phyloP scores from a whole-genome alignment of 2,888 invertebrate genomes.

The Agrotis exclamationis region DNA sequence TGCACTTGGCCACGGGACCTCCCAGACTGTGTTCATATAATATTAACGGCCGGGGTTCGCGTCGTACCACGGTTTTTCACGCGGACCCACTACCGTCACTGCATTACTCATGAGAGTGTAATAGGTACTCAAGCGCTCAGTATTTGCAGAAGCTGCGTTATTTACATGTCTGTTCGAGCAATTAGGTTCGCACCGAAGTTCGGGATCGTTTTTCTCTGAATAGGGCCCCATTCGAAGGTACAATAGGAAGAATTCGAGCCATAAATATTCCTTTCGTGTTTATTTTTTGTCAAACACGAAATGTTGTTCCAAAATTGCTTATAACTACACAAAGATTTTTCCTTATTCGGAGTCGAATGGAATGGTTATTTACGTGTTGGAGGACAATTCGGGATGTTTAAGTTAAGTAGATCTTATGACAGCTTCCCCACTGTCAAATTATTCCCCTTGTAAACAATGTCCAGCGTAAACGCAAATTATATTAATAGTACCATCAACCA shows the following conservation, averaged over 20 bases:
- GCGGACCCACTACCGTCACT: slow-evolving; percentile 81
- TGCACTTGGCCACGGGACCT: slow-evolving; percentile 72
- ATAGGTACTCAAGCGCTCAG: slow-evolving; percentile 85
- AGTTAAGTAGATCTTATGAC: background rate
- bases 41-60: slow-evolving; percentile 82
- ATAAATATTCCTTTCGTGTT: slow-evolving; percentile 49
- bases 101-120: slow-evolving; percentile 88
- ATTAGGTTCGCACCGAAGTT: slow-evolving; percentile 73
- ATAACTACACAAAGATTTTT: slow-evolving; percentile 68
- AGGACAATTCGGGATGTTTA: slow-evolving; percentile 15
- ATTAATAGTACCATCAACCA: slow-evolving; percentile 65
- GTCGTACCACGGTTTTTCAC: slow-evolving; percentile 85
- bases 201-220: slow-evolving; percentile 40
- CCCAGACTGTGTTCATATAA: slow-evolving; percentile 85
- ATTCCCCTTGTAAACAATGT: slow-evolving; percentile 11
- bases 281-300: slow-evolving; percentile 42
- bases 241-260: slow-evolving; percentile 33
- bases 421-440: background rate
- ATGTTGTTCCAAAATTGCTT: slow-evolving; percentile 48
- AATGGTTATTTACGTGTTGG: slow-evolving; percentile 14
- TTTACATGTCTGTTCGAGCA: slow-evolving; percentile 82
- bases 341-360: slow-evolving; percentile 23
- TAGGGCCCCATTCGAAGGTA: slow-evolving; percentile 31
- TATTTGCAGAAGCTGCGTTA: slow-evolving; percentile 81
- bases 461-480: slow-evolving; percentile 13